phyloP scores from a whole-genome alignment of 2,113 vertebrate genomes.

The Pimephales promelas region DNA sequence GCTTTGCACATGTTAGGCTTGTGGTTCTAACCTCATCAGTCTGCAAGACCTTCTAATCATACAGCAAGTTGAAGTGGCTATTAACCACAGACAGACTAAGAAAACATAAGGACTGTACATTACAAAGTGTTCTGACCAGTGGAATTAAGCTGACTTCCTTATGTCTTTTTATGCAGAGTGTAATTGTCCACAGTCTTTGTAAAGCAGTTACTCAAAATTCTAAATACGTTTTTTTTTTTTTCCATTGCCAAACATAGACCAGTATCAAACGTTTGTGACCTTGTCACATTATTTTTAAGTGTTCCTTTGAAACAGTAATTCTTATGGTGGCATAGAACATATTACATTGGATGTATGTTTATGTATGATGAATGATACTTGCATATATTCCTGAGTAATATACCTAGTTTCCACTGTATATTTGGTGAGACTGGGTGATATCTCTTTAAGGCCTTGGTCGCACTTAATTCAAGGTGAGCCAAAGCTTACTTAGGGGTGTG shows the following conservation, averaged over 20 bases:
- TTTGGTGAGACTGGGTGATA: too few species aligned
- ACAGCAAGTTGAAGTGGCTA: slow-evolving; percentile 57
- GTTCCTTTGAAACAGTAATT: too few species aligned
- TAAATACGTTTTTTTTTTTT: not conserved
- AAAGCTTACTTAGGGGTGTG: too few species aligned
- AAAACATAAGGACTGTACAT: slow-evolving; percentile 38
- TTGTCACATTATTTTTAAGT: too few species aligned
- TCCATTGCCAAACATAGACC: not conserved
- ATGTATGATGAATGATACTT: too few species aligned
- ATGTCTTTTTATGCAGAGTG: not conserved
- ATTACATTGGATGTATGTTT: too few species aligned
- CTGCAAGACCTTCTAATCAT: slow-evolving; percentile 63
- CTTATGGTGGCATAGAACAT: too few species aligned
- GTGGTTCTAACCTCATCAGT: slow-evolving; percentile 66
- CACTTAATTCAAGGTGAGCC: too few species aligned
- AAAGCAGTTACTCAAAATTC: not conserved
- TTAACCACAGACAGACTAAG: slow-evolving; percentile 56
- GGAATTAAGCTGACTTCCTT: not conserved
- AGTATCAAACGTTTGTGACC: not conserved
- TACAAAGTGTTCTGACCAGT: slow-evolving; percentile 19
- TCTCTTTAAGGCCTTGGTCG: too few species aligned
- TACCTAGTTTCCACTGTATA: too few species aligned
- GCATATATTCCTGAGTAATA: too few species aligned
- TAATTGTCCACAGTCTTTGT: slow-evolving; percentile 7
- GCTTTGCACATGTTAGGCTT: slow-evolving; percentile 65